A percentile compares a stretch with the other conserved stretches of the same genome.
Conservation (phyloP, 2,113 vertebrate species). For the Alexandromys fortis region DNA sequence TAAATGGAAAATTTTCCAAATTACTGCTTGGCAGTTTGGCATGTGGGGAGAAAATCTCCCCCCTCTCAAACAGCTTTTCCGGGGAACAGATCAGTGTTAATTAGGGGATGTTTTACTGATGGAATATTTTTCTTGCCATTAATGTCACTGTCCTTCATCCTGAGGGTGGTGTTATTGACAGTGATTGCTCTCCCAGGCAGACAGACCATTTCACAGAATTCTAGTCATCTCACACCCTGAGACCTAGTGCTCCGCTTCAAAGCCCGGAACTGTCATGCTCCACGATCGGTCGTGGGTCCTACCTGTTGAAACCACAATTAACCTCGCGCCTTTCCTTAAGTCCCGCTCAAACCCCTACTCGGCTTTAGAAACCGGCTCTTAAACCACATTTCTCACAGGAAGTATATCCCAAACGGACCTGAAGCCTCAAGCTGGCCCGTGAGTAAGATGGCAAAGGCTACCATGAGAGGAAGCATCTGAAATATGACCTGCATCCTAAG, state of each 20-base stretch:
- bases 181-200: not conserved
- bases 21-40: conserved; percentile 65
- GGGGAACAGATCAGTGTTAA: conserved; percentile 79
- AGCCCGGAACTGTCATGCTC: conserved; percentile 15
- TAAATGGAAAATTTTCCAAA: conserved; percentile 79
- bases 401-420: not conserved
- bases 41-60: conserved; percentile 42
- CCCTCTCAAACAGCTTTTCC: conserved; percentile 70
- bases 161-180: conserved; percentile 41
- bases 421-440: not conserved
- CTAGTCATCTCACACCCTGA: not conserved
- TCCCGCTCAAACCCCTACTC: not conserved
- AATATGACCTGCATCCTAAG: not conserved
- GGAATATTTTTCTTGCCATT: conserved; percentile 75
- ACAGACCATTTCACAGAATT: conserved; percentile 31
- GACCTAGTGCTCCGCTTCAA: not conserved
- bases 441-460: not conserved
- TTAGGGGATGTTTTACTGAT: conserved; percentile 73
- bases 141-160: conserved; percentile 67
- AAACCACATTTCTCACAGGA: not conserved
- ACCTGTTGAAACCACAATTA: conserved; percentile 49
- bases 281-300: not conserved
- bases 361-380: not conserved
- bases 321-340: not conserved
- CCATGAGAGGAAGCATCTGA: not conserved